phyloP scores from a whole-genome alignment of 2,888 invertebrate genomes.

The Ganaspis brasiliensis region DNA sequence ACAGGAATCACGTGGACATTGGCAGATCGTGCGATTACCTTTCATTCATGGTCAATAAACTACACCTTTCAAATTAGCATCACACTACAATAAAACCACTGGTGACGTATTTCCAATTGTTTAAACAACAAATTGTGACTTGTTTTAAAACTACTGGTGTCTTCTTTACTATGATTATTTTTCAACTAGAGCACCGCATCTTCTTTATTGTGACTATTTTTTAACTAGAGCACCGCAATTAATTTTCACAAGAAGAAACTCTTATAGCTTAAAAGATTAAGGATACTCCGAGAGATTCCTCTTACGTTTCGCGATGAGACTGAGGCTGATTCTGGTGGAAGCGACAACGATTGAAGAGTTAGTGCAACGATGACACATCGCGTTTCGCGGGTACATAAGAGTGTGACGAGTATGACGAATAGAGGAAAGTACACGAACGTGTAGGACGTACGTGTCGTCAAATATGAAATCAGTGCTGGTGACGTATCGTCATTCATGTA shows the following conservation, averaged over 20 bases:
- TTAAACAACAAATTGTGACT: no score
- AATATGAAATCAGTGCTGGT: slow-evolving; percentile 70
- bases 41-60: slow-evolving; percentile 15
- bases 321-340: slow-evolving; percentile 49
- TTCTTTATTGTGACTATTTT: no score
- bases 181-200: no score
- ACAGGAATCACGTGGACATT: slow-evolving; percentile 30
- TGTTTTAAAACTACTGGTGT: no score
- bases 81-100: neutral
- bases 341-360: slow-evolving; percentile 44
- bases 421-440: slow-evolving; percentile 44
- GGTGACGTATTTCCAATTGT: neutral
- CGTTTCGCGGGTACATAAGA: slow-evolving; percentile 59
- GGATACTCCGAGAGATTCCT: neutral
- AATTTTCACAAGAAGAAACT: neutral
- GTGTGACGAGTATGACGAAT: slow-evolving; percentile 43
- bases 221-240: neutral
- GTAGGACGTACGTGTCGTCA: slow-evolving; percentile 54
- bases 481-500: slow-evolving; percentile 78
- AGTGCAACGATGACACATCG: slow-evolving; percentile 72
- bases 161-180: no score
- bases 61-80: neutral
- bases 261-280: neutral
- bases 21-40: slow-evolving; percentile 20
- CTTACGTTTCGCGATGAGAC: slow-evolving; percentile 2